These are phyloP conservation scores for Crossocerus cetratus DNA, from an alignment of 2,888 invertebrate species.

Conservation along the genomic window DNA sequence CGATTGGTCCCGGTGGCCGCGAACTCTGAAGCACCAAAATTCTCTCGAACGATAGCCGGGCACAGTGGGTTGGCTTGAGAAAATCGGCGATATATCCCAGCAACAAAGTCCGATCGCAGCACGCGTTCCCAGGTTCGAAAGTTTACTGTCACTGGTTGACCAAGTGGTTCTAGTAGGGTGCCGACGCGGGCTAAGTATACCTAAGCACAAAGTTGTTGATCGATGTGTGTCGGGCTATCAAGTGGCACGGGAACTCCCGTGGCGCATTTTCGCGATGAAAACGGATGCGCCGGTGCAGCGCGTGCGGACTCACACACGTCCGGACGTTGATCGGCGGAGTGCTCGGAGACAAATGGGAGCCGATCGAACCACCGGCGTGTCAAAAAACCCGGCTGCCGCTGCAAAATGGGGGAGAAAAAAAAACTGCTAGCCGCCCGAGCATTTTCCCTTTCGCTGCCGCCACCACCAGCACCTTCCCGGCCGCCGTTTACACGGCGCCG, in stretches of 20 bases:
- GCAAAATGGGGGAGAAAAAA: slow-evolving; percentile 66
- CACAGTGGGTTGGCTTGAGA: no score
- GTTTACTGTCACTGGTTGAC: background rate
- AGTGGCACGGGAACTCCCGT: slow-evolving; percentile 17
- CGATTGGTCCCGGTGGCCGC: slow-evolving; percentile 25
- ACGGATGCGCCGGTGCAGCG: slow-evolving; percentile 32
- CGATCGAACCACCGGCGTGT: slow-evolving; percentile 70
- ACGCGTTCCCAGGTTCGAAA: background rate
- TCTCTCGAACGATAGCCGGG: no score
- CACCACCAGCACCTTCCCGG: slow-evolving; percentile 40
- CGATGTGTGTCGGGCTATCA: background rate
- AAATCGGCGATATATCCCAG: no score
- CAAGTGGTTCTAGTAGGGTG: background rate
- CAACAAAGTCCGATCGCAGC: background rate
- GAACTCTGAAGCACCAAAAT: slow-evolving; percentile 8
- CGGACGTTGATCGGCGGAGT: slow-evolving; percentile 63
- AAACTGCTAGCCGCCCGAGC: slow-evolving; percentile 57
- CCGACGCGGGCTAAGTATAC: background rate
- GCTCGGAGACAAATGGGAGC: slow-evolving; percentile 73
- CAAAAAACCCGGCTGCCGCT: slow-evolving; percentile 66
- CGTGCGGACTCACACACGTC: slow-evolving; percentile 21
- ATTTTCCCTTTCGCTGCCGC: slow-evolving; percentile 75
- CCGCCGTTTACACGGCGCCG: slow-evolving; percentile 20
- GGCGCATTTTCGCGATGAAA: slow-evolving; percentile 49
- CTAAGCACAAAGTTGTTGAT: slow-evolving; percentile 4